These are phyloP conservation scores for Anas georgica DNA, from an alignment of 2,797 vertebrate genomes.

Conservation along the genomic window DNA sequence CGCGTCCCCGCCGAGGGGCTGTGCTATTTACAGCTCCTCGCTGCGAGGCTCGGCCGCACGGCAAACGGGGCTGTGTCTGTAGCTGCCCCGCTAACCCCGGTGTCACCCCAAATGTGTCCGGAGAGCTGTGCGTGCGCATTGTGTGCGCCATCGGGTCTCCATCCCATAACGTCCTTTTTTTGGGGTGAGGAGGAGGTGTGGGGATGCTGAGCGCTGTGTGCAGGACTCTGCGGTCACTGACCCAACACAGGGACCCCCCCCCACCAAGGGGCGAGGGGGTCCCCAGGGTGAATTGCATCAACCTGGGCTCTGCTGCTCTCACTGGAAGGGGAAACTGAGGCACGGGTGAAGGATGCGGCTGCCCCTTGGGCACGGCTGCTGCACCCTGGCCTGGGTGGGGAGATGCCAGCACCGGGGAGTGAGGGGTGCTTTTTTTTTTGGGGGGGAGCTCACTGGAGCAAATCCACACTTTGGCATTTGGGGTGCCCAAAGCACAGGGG, in stretches of 20 bases:
- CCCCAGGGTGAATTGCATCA: accelerated
- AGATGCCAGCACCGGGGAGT: accelerated
- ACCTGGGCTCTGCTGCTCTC: accelerated
- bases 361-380: background rate
- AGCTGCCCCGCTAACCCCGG: background rate
- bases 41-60: accelerated
- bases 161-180: background rate
- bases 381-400: accelerated
- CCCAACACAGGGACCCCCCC: accelerated
- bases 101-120: accelerated
- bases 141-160: accelerated
- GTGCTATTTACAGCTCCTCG: conserved; percentile 50
- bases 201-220: background rate
- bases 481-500: background rate
- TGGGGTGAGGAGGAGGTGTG: too few species aligned
- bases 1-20: background rate
- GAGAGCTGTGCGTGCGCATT: background rate
- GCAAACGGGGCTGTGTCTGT: background rate
- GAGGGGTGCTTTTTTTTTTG: accelerated
- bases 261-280: accelerated
- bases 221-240: background rate
- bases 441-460: accelerated
- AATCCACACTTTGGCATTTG: too few species aligned
- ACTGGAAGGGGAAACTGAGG: background rate
- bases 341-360: accelerated